Evolutionary conservation across 2,113 vertebrate species (phyloP).

Genomic region (Nycticebus coucang): DNA sequence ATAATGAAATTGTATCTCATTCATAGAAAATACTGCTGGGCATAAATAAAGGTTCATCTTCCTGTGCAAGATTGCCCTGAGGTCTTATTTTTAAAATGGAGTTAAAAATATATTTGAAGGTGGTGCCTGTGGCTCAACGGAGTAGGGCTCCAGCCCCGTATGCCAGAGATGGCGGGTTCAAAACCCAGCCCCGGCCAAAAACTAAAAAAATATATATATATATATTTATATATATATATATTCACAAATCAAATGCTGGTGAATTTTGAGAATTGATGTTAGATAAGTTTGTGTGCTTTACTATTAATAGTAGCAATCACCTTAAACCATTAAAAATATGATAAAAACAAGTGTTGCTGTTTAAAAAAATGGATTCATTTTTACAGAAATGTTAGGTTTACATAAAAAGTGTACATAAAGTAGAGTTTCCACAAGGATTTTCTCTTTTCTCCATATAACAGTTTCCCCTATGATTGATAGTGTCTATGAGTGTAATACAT

Average conservation of each 20-base stretch:
- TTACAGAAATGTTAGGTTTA: neutral
- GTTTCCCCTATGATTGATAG: neutral
- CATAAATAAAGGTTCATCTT: neutral
- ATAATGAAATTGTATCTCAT: slow-evolving; percentile 25
- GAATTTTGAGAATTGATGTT: neutral
- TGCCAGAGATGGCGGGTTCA: no score
- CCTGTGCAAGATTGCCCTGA: neutral
- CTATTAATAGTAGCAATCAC: neutral
- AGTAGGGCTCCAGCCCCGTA: no score
- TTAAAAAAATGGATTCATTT: neutral
- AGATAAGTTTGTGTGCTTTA: neutral
- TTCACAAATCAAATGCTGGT: neutral
- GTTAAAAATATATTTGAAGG: neutral
- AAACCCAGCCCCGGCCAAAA: no score
- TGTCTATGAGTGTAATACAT: neutral
- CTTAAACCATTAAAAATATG: neutral
- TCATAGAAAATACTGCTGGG: neutral
- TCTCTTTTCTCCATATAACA: rapidly evolving
- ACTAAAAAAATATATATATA: no score
- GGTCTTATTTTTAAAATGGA: neutral
- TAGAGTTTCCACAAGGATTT: neutral
- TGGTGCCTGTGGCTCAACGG: no score
- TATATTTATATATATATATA: no score
- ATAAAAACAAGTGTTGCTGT: neutral
- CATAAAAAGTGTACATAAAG: neutral